These are phyloP conservation scores for Apodemia hepburni DNA, from an alignment of 2,888 invertebrate species.

Conservation along the genomic window DNA sequence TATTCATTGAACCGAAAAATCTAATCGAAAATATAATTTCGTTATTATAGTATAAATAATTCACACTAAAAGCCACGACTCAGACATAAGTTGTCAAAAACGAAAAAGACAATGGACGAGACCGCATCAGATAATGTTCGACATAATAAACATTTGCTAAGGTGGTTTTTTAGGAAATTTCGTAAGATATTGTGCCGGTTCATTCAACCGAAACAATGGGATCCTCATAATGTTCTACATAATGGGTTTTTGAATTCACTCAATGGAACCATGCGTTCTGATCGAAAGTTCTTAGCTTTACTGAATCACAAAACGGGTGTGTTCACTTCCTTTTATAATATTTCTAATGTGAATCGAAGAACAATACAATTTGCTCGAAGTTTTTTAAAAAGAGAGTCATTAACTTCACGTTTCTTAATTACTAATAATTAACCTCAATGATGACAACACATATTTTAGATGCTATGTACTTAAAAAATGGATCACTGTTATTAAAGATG, in stretches of 20 bases:
- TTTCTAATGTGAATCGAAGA: conserved; percentile 12
- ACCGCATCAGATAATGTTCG: conserved; percentile 56
- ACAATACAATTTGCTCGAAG: not conserved
- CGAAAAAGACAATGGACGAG: conserved; percentile 57
- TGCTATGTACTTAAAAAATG: not conserved
- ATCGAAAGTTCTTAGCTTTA: conserved; percentile 60
- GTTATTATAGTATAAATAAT: conserved; percentile 4
- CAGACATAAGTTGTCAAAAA: conserved; percentile 29
- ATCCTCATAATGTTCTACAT: conserved; percentile 67
- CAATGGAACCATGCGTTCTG: conserved; percentile 64
- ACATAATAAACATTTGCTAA: conserved; percentile 68
- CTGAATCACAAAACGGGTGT: conserved; percentile 38
- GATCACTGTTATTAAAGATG: too few species aligned
- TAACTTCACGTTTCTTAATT: not conserved
- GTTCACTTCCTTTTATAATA: conserved; percentile 14
- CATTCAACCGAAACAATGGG: conserved; percentile 75
- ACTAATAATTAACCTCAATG: not conserved
- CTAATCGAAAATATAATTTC: conserved; percentile 5
- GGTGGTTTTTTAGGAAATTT: conserved; percentile 75
- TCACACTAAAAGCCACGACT: conserved; percentile 15
- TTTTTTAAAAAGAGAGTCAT: not conserved
- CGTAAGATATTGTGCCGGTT: conserved; percentile 74
- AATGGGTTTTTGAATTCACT: conserved; percentile 71
- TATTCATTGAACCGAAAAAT: conserved; percentile 4
- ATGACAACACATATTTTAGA: not conserved